Percentiles rank a stretch among this genome's conserved stretches.
These are phyloP conservation scores for Cyanoliseus patagonus DNA, from an alignment of 2,113 vertebrate species.

Conservation along the genomic window DNA sequence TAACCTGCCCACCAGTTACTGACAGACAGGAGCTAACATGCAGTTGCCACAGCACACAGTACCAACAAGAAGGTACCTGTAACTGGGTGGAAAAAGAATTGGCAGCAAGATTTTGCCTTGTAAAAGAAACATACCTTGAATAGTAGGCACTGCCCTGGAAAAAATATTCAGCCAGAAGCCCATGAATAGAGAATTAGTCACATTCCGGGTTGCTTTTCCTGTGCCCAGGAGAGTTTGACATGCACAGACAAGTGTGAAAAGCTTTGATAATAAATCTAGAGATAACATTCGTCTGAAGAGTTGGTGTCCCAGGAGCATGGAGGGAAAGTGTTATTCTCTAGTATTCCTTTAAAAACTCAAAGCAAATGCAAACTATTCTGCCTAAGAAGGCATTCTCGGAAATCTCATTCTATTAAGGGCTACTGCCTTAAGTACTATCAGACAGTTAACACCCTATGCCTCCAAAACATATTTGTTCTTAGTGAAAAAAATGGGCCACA, in stretches of 20 bases:
- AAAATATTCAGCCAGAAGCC: neutral
- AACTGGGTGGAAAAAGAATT: neutral
- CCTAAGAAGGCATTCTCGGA: neutral
- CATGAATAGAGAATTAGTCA: neutral
- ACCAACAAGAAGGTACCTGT: neutral
- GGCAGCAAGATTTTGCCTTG: neutral
- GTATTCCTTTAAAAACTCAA: constrained; percentile 19
- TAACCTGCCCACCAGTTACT: neutral
- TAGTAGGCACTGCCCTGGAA: neutral
- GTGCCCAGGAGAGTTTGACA: constrained; percentile 16
- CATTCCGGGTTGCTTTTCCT: neutral
- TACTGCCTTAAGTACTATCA: neutral
- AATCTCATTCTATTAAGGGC: neutral
- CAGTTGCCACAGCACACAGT: neutral
- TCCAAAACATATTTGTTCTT: neutral
- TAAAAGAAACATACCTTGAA: neutral
- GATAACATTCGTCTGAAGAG: constrained; percentile 1
- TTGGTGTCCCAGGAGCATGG: neutral
- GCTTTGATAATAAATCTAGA: constrained; percentile 45
- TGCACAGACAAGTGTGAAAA: constrained; percentile 41
- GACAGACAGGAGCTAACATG: neutral
- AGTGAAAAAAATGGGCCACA: neutral
- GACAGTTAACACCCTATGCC: neutral
- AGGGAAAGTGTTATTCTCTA: neutral
- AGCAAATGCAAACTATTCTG: neutral